Percentiles rank a stretch among this genome's conserved stretches.
Conservation (phyloP, 2,113 vertebrate genomes). For the Rissa tridactyla region DNA sequence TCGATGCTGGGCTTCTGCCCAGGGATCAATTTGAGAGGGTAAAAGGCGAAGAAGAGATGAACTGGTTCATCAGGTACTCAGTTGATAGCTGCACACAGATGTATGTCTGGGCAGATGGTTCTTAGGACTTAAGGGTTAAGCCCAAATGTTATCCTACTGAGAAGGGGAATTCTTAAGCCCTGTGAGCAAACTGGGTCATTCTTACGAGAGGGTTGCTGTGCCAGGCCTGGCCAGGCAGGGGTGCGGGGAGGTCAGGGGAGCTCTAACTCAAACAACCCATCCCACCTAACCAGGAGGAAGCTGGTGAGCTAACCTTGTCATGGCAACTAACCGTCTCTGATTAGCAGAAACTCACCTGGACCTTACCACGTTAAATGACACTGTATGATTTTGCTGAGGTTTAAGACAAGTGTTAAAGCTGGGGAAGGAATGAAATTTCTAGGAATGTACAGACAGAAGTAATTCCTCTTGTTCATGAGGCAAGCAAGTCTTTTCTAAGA, state of each 20-base stretch:
- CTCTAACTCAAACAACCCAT: background rate
- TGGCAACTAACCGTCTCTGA: background rate
- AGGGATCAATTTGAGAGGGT: rapidly evolving
- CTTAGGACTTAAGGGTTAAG: conserved; percentile 6
- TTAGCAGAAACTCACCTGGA: background rate
- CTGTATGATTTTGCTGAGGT: rapidly evolving
- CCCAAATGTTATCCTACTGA: background rate
- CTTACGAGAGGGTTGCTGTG: rapidly evolving
- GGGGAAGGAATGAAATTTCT: background rate
- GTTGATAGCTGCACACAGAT: background rate
- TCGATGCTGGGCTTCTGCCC: background rate
- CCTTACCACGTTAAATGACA: background rate
- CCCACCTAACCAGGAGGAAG: rapidly evolving
- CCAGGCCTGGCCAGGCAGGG: background rate
- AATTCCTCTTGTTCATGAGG: background rate
- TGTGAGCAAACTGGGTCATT: background rate
- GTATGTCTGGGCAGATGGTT: background rate
- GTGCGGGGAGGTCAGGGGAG: background rate
- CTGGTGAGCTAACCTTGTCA: rapidly evolving
- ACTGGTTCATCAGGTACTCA: background rate
- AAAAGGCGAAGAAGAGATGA: background rate
- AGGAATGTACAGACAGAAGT: rapidly evolving
- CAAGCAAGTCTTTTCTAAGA: background rate
- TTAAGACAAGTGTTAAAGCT: rapidly evolving
- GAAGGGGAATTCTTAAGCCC: background rate